phyloP scores from a whole-genome alignment of 2,888 invertebrate genomes.

The Eupithecia subumbrata region DNA sequence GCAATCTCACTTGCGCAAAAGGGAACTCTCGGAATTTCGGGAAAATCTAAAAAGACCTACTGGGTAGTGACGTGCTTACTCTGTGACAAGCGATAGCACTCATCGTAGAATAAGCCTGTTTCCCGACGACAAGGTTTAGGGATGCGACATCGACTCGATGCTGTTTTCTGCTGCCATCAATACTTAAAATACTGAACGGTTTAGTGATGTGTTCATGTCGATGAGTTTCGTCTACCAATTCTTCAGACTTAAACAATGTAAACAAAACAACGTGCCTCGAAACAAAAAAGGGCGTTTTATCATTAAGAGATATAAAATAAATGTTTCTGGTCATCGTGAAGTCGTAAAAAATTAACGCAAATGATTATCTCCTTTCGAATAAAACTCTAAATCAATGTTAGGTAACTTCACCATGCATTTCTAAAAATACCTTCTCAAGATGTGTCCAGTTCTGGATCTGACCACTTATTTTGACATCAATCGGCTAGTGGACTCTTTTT shows the following conservation, averaged over 20 bases:
- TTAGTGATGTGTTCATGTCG: conserved; percentile 58
- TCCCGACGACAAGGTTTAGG: conserved; percentile 79
- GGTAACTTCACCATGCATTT: too few species aligned
- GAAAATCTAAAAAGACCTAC: conserved; percentile 2
- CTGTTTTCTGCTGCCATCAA: conserved; percentile 82
- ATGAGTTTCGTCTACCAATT: conserved; percentile 35
- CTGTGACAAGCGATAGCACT: conserved; percentile 61
- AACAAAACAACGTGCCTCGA: background rate
- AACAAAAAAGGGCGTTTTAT: background rate
- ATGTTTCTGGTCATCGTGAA: too few species aligned
- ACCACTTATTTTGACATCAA: too few species aligned
- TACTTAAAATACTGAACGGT: conserved; percentile 79
- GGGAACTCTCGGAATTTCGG: too few species aligned
- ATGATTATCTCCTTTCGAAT: too few species aligned
- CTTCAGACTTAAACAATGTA: background rate
- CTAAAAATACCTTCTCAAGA: too few species aligned
- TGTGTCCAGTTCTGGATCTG: too few species aligned
- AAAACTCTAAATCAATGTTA: too few species aligned
- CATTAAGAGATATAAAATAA: too few species aligned
- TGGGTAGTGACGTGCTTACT: background rate
- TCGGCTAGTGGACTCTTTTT: too few species aligned
- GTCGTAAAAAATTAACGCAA: too few species aligned
- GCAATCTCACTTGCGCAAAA: too few species aligned
- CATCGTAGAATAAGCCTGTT: conserved; percentile 83
- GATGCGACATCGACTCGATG: conserved; percentile 80